Evolutionary conservation across 2,888 invertebrate genomes (phyloP).

Genomic region (Dastarcus helophoroides): DNA sequence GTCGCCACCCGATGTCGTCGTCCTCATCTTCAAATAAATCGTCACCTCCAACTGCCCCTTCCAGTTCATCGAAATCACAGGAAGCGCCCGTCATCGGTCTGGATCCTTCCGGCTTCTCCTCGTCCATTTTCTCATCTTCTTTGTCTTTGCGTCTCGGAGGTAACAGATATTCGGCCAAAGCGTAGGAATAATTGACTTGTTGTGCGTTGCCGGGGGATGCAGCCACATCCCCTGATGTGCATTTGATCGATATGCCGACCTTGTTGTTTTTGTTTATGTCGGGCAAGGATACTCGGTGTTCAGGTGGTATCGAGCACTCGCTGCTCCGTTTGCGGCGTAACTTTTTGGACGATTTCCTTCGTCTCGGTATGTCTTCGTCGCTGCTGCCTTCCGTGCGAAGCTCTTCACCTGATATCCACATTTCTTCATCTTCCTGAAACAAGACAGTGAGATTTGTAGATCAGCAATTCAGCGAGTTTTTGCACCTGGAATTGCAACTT

Average conservation of each 20-base stretch:
- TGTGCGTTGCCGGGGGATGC: not conserved
- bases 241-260: constrained; percentile 8
- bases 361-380: constrained; percentile 24
- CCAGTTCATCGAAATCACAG: constrained; percentile 1
- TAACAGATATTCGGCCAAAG: not conserved
- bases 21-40: not conserved
- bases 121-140: constrained; percentile 2
- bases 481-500: too few relatives aligned
- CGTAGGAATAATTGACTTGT: not conserved
- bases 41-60: not conserved
- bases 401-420: constrained; percentile 41
- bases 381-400: constrained; percentile 39
- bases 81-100: constrained; percentile 5
- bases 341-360: constrained; percentile 5
- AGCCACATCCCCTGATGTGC: not conserved
- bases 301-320: constrained; percentile 7
- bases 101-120: constrained; percentile 4
- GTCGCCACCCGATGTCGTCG: constrained; percentile 34
- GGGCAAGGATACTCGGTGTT: constrained; percentile 8
- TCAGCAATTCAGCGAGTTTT: too few relatives aligned
- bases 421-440: constrained; percentile 36
- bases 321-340: constrained; percentile 8
- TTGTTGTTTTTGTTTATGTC: constrained; percentile 9
- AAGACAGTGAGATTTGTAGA: too few relatives aligned
- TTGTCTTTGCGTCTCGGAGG: too few relatives aligned